Evolutionary conservation across 2,888 invertebrate genomes (phyloP), one percentile per base, ranked within the genome.

Genomic region (Mylabris sibirica): DNA sequence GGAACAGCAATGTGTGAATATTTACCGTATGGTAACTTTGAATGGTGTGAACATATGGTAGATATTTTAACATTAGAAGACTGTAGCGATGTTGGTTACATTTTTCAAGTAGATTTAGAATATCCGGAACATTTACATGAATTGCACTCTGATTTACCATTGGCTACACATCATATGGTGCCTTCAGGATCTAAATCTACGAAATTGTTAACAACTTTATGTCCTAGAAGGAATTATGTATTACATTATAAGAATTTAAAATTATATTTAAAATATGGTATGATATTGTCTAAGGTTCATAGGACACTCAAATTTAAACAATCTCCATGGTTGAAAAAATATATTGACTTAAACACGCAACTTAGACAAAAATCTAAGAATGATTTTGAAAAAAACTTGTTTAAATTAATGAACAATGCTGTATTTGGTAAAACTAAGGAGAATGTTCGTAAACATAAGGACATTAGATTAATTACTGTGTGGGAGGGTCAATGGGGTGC

Each of bases 61-160:
- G 66, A 5, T 49, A 65, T 22, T 44, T 63, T 24, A 30, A 41
- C 65, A 26, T 53, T 70, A 35, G 20, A 59, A 0, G 70, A 74
- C 22, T 69, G 75, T 63, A 65, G 65, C 35, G 66, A 70, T 22
- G 69, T 64, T 17, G 81, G 81, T 0, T 83, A 85, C 65, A 66
- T 85, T 34, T 74, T 57, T 17, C 35, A 64, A 64, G 57, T 64
- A 35, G 64, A 64, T 64, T 12, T 64, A n/a, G 11, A 79, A 17
- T 84, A 85, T 72, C 82, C 83, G 3, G 35, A 74, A 24, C 66
- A 77, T 49, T 68, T 82, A 34, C 82, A 84, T 63, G 73, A 78
- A 17, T 22, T 26, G n/a, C 82, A 66, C 53, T 62, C 38, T 26
- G 66, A 66, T 14, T 38, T 57, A 20, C 49, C 63, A 12, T 65